phyloP scores from a whole-genome alignment of 2,888 invertebrate genomes.

The Pharmacophagus antenor region DNA sequence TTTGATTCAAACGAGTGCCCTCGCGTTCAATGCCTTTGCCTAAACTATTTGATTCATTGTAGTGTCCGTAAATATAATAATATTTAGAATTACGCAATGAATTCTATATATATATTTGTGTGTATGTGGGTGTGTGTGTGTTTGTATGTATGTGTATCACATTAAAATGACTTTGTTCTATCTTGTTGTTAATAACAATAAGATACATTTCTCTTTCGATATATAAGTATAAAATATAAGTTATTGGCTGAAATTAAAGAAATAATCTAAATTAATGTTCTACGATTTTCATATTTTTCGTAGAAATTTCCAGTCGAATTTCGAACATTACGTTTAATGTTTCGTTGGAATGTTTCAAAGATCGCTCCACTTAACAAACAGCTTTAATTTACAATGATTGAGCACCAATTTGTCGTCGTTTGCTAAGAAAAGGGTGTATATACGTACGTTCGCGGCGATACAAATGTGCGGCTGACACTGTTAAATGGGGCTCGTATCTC shows the following conservation, averaged over 20 bases:
- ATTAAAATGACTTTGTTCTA: no score
- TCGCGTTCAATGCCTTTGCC: conserved; percentile 10
- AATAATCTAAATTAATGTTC: background rate
- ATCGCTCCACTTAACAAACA: conserved; percentile 21
- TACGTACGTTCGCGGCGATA: conserved; percentile 47
- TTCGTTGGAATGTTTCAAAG: background rate
- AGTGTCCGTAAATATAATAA: background rate
- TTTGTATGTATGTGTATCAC: background rate
- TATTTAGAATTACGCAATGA: background rate
- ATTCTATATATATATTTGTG: no score
- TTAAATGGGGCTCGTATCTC: conserved; percentile 66
- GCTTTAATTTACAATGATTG: conserved; percentile 31
- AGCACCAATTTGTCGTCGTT: conserved; percentile 33
- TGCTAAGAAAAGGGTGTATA: conserved; percentile 28
- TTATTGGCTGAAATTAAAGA: background rate
- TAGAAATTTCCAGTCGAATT: background rate
- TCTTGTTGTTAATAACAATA: no score
- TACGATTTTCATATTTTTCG: background rate
- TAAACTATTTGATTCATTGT: conserved; percentile 16
- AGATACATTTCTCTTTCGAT: no score
- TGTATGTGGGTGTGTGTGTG: background rate
- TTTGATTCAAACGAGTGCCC: conserved; percentile 16
- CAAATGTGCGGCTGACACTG: conserved; percentile 78
- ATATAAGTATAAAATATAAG: no score
- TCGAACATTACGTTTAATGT: background rate